Evolutionary conservation across 2,113 vertebrate species (phyloP).

Genomic region (Lepisosteus oculatus): DNA sequence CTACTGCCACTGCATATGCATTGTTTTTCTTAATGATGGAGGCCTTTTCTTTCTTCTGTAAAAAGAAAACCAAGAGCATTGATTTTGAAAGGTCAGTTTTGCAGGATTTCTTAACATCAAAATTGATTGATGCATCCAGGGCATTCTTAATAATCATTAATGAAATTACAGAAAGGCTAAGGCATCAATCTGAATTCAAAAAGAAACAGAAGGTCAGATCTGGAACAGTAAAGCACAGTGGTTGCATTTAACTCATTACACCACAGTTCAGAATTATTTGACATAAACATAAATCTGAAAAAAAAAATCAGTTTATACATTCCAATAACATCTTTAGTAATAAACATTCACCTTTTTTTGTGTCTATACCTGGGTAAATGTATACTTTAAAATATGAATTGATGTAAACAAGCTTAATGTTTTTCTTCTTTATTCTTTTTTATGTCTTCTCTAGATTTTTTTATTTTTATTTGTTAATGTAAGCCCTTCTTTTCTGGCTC

Average conservation of each 20-base stretch:
- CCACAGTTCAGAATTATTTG: too few species aligned
- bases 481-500: too few species aligned
- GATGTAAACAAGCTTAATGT: too few species aligned
- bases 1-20: slow-evolving; percentile 94
- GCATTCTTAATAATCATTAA: slow-evolving; percentile 21
- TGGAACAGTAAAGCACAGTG: neutral
- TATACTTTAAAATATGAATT: too few species aligned
- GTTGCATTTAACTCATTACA: neutral
- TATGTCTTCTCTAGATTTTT: too few species aligned
- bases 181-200: slow-evolving; percentile 31
- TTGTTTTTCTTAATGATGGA: slow-evolving; percentile 96
- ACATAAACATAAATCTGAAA: too few species aligned
- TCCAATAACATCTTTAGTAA: too few species aligned
- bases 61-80: slow-evolving; percentile 30
- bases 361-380: too few species aligned
- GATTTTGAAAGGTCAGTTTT: neutral
- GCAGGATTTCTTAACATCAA: neutral
- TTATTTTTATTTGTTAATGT: too few species aligned
- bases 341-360: too few species aligned
- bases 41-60: slow-evolving; percentile 93
- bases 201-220: slow-evolving; percentile 4
- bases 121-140: slow-evolving; percentile 6
- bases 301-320: too few species aligned
- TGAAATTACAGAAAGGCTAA: slow-evolving; percentile 25
- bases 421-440: too few species aligned